These are phyloP conservation scores for Coracopsis vasa DNA, from an alignment of 2,113 vertebrate genomes.

Conservation along the genomic window DNA sequence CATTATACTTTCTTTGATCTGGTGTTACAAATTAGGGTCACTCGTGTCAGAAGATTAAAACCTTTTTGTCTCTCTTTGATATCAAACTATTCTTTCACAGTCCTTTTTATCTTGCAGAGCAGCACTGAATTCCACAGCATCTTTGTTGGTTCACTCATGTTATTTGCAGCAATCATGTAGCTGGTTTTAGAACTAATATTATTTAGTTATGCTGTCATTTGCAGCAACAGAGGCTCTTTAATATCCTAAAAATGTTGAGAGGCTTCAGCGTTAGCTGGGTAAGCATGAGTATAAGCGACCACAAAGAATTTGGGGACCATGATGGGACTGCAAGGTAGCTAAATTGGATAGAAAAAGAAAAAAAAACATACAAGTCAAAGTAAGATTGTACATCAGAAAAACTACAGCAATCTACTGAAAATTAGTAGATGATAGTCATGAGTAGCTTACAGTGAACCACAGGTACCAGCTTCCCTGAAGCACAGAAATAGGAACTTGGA, in stretches of 20 bases:
- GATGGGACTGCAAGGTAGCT: conserved; percentile 21
- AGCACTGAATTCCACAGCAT: conserved; percentile 17
- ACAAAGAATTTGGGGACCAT: conserved; percentile 31
- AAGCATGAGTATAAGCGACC: conserved; percentile 8
- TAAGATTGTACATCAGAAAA: conserved; percentile 62
- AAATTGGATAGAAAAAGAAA: conserved; percentile 47
- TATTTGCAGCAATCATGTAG: conserved; percentile 53
- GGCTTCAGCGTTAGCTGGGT: not conserved
- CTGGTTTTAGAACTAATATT: conserved; percentile 43
- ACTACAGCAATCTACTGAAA: conserved; percentile 63
- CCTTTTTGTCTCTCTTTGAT: conserved; percentile 57
- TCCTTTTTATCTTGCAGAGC: conserved; percentile 51
- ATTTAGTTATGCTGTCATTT: conserved; percentile 34
- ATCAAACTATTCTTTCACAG: conserved; percentile 40
- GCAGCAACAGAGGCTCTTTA: conserved; percentile 17
- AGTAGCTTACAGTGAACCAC: conserved; percentile 60
- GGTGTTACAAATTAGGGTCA: conserved; percentile 51
- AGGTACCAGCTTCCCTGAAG: conserved; percentile 65
- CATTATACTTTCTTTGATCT: conserved; percentile 47
- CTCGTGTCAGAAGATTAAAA: conserved; percentile 56
- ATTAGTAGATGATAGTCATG: conserved; percentile 65
- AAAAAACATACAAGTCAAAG: conserved; percentile 16
- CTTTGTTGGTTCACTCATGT: not conserved
- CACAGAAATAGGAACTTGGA: conserved; percentile 62
- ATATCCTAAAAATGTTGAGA: conserved; percentile 22